Conservation (phyloP, 2,888 invertebrate genomes). For the Perizoma affinitatum region DNA sequence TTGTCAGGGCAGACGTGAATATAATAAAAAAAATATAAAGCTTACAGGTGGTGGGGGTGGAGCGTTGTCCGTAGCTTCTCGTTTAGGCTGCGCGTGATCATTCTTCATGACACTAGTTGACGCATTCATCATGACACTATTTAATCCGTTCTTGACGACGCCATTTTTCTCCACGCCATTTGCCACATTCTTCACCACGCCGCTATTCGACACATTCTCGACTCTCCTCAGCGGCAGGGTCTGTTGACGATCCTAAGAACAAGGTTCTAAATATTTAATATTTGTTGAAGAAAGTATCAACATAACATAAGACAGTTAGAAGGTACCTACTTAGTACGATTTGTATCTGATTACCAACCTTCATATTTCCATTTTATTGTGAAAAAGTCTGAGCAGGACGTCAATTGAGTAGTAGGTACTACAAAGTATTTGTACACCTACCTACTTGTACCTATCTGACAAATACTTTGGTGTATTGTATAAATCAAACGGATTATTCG, state of each 20-base stretch:
- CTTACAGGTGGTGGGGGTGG: conserved; percentile 87
- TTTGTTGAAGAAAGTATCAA: conserved; percentile 6
- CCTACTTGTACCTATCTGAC: too few relatives aligned
- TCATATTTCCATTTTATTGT: too few relatives aligned
- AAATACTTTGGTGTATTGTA: too few relatives aligned
- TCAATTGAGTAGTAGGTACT: too few relatives aligned
- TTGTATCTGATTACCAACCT: too few relatives aligned
- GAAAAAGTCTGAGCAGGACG: too few relatives aligned
- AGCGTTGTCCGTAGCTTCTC: conserved; percentile 65
- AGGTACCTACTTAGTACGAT: too few relatives aligned
- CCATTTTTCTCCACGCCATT: conserved; percentile 32
- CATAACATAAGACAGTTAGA: background rate
- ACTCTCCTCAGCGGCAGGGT: conserved; percentile 62
- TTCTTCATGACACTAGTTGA: conserved; percentile 31
- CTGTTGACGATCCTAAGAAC: conserved; percentile 68
- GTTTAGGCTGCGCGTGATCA: conserved; percentile 47
- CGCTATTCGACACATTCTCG: conserved; percentile 16
- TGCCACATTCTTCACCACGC: conserved; percentile 31
- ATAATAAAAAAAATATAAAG: conserved; percentile 1
- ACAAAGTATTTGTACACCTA: too few relatives aligned
- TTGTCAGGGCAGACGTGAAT: too few relatives aligned
- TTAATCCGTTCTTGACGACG: conserved; percentile 31
- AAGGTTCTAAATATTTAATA: conserved; percentile 17
- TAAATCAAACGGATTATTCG: too few relatives aligned
- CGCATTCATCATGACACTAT: conserved; percentile 17